phyloP scores from a whole-genome alignment of 2,888 invertebrate genomes.

The Parnassius glacialis region DNA sequence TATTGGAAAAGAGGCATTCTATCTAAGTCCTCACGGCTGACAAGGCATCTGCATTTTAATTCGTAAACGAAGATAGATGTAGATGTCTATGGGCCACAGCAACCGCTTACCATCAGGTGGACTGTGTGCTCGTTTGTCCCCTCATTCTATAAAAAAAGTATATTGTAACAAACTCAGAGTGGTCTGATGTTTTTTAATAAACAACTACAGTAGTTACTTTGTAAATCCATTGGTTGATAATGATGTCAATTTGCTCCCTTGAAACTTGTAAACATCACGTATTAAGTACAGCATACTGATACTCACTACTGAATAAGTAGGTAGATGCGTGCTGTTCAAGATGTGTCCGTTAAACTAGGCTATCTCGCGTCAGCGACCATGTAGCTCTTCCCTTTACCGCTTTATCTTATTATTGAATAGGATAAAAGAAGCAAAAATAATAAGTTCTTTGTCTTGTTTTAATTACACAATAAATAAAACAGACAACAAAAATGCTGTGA shows the following conservation, averaged over 20 bases:
- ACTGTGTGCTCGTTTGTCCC: too few relatives aligned
- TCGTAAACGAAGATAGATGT: too few relatives aligned
- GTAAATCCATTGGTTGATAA: background rate
- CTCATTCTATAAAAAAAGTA: too few relatives aligned
- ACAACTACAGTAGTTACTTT: too few relatives aligned
- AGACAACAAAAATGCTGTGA: too few relatives aligned
- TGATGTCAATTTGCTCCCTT: background rate
- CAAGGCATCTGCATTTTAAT: too few relatives aligned
- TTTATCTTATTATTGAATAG: conserved; percentile 1
- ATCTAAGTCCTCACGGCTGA: too few relatives aligned
- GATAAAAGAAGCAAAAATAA: conserved; percentile 9
- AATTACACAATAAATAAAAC: background rate
- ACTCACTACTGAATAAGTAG: conserved; percentile 20
- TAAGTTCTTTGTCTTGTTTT: background rate
- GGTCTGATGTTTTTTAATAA: background rate
- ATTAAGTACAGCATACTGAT: conserved; percentile 3
- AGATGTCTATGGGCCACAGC: too few relatives aligned
- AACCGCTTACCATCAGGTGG: too few relatives aligned
- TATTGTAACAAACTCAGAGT: too few relatives aligned
- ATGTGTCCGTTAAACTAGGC: conserved; percentile 27
- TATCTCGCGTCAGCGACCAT: conserved; percentile 23
- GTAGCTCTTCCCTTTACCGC: conserved; percentile 3
- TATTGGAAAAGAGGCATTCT: too few relatives aligned
- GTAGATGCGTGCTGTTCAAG: conserved; percentile 6
- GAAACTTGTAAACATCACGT: conserved; percentile 10